Evolutionary conservation across 1,140 invertebrate genomes (phyloP).

Genomic region (Macrosteles quadrilineatus): DNA sequence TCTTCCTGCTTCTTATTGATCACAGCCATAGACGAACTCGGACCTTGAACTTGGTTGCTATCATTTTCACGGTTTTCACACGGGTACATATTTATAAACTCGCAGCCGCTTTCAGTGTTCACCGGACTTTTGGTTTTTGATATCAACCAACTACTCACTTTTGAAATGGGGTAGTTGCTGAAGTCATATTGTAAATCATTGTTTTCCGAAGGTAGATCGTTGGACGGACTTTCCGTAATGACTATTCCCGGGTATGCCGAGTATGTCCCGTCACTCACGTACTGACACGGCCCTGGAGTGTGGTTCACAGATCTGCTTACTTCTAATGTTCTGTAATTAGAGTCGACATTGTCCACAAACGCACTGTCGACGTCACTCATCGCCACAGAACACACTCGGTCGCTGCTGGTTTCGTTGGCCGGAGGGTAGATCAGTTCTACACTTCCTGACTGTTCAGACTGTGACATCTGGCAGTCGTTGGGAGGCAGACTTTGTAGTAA

Average conservation of each 20-base stretch:
- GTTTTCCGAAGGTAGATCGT: background rate
- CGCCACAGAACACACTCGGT: background rate
- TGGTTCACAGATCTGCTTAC: background rate
- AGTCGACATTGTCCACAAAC: constrained; percentile 6
- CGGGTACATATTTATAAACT: constrained; percentile 1
- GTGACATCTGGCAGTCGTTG: background rate
- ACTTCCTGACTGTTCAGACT: constrained; percentile 1
- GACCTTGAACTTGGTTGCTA: background rate
- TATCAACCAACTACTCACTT: background rate
- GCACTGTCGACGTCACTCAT: constrained; percentile 16
- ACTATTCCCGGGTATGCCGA: constrained; percentile 4
- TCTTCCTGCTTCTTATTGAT: constrained; percentile 6
- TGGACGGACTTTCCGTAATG: background rate
- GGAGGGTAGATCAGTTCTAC: background rate
- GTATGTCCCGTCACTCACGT: background rate
- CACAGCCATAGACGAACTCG: background rate
- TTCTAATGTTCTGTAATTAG: background rate
- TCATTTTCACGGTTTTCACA: constrained; percentile 2
- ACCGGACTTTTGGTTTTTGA: background rate
- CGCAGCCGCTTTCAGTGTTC: background rate
- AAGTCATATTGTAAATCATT: background rate
- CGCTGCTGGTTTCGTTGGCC: background rate
- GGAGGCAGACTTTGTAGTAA: background rate
- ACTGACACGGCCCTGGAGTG: background rate
- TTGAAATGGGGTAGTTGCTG: background rate